Conservation (phyloP, 2,888 invertebrate genomes). For the Aproaerema taeniolella region DNA sequence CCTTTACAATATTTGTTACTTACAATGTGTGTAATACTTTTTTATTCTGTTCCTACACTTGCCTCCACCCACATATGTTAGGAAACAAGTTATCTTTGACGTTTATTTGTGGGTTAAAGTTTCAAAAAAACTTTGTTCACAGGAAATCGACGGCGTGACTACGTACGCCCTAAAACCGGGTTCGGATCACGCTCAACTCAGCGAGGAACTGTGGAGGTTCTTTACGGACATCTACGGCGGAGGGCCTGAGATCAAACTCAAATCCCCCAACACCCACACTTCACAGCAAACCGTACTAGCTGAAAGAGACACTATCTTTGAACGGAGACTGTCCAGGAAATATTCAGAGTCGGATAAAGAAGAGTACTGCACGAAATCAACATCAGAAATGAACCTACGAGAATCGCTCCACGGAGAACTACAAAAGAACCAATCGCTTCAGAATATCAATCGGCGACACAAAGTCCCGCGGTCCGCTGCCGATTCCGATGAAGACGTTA, state of each 20-base stretch:
- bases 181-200: constrained; percentile 86
- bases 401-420: constrained; percentile 47
- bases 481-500: constrained; percentile 58
- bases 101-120: no score
- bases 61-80: no score
- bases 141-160: constrained; percentile 59
- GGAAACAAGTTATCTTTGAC: no score
- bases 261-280: constrained; percentile 30
- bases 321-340: constrained; percentile 35
- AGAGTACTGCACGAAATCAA: constrained; percentile 61
- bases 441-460: constrained; percentile 53
- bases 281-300: constrained; percentile 18
- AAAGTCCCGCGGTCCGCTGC: constrained; percentile 33
- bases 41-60: no score
- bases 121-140: no score
- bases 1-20: no score
- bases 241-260: constrained; percentile 86
- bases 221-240: constrained; percentile 92
- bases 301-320: constrained; percentile 12
- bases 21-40: no score
- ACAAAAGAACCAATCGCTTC: constrained; percentile 66
- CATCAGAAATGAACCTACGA: constrained; percentile 53
- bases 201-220: constrained; percentile 91
- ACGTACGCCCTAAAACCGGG: constrained; percentile 62
- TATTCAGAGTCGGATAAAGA: constrained; percentile 65